Conservation (phyloP, 2,113 vertebrate genomes). For the Dromas ardeola region DNA sequence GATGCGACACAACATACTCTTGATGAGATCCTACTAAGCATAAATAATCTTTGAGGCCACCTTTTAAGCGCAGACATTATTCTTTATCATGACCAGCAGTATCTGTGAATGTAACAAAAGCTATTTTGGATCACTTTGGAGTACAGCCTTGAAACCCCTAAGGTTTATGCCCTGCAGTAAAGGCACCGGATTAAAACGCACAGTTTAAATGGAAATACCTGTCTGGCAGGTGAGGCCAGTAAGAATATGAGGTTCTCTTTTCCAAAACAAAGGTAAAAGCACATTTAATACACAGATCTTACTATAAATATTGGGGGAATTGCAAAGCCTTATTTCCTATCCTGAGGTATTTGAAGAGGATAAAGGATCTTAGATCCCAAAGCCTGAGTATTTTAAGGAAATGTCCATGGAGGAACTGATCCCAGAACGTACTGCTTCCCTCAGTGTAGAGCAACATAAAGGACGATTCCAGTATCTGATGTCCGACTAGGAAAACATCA, state of each 20-base stretch:
- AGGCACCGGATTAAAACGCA: not conserved
- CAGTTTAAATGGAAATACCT: not conserved
- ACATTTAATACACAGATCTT: not conserved
- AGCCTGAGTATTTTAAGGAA: not conserved
- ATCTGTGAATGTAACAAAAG: not conserved
- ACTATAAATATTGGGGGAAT: not conserved
- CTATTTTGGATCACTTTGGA: not conserved
- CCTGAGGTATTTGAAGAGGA: not conserved
- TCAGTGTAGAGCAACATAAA: not conserved
- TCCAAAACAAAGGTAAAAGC: not conserved
- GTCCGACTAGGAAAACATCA: not conserved
- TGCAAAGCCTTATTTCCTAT: not conserved
- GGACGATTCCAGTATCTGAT: fast-evolving
- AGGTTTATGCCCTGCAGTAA: not conserved
- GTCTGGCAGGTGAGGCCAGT: not conserved
- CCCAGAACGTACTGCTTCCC: not conserved
- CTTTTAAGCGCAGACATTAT: not conserved
- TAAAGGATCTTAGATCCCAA: not conserved
- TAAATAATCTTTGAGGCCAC: not conserved
- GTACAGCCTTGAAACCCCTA: not conserved
- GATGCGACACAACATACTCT: fast-evolving
- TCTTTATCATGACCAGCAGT: not conserved
- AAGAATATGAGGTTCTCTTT: not conserved
- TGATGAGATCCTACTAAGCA: not conserved
- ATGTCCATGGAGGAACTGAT: not conserved